Base-by-base conservation (phyloP, 2,113 vertebrate genomes). In the Hemibagrus wyckioides region DNA sequence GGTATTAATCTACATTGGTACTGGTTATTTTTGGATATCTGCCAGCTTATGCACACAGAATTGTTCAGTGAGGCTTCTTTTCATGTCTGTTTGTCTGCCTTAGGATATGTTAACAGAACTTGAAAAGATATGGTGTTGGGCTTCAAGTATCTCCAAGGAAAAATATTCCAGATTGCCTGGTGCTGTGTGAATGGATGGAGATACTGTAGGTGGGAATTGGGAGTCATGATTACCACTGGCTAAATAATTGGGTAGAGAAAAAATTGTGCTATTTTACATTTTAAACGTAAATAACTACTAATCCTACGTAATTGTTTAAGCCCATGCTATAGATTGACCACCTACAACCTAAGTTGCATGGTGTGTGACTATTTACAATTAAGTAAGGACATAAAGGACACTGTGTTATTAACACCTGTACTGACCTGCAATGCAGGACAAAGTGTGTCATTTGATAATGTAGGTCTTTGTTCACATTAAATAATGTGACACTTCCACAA, bases 321-420 rank as follows among this genome's bases (percentile, higher is more conserved):
- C 5, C 41, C 44, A 77, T 77, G 7, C n/a, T 50, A 48, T 30
- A 52, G 28, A 28, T 8, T 30, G 28, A 30, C 79, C 21, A 81
- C 21, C 54, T 25, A 39, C 33, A 81, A 25, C 75, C n/a, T 25
- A 71, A 25, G 36, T 56, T 30, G 71, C 73, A 36, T 59, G 52
- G 25, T 59, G 15, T 84, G 69, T 30, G 54, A 57, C 44, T 83
- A 83, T 83, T 15, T 36, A 23, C 19, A 63, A 30, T 61, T 63
- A 63, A 76, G 54, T 3, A 61, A 52, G 10, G 57, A 6, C 11
- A 75, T 84, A 48, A 85, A 59, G 39, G 30, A 30, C 28, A 11
- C 50, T 44, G 36, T 48, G 61, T 52, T 69, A 83, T 85, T 84
- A 56, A 73, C 52, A 71, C 52, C 67, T 41, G 14, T 84, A 84